Conservation (phyloP, 64 coral and sea anemone species). For the Montipora capricornis region DNA sequence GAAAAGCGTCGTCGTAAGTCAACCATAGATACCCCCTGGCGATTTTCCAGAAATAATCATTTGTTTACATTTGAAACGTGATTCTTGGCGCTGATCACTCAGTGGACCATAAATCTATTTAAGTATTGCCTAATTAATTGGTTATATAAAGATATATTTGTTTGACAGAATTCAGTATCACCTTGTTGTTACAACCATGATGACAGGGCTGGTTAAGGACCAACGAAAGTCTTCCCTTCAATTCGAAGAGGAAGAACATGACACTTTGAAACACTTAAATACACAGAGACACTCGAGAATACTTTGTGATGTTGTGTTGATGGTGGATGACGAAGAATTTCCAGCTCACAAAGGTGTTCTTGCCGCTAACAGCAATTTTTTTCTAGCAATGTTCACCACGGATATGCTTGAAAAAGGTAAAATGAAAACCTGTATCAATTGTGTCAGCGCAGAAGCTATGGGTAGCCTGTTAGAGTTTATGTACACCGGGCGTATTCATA, state of each 20-base stretch:
- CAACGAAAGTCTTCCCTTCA: not conserved
- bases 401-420: constrained; percentile 82
- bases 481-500: constrained; percentile 76
- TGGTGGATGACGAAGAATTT: constrained; percentile 62
- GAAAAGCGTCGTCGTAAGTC: too few relatives aligned
- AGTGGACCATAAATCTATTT: not conserved
- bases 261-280: constrained; percentile 60
- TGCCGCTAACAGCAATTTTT: constrained; percentile 85
- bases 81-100: not conserved
- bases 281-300: constrained; percentile 75
- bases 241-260: not conserved
- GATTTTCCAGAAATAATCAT: too few relatives aligned
- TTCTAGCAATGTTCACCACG: constrained; percentile 88
- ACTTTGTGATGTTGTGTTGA: constrained; percentile 76
- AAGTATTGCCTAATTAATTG: too few relatives aligned
- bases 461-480: constrained; percentile 76
- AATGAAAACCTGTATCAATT: constrained; percentile 30
- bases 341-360: constrained; percentile 85
- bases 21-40: too few relatives aligned
- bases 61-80: not conserved
- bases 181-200: not conserved
- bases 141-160: too few relatives aligned
- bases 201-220: not conserved
- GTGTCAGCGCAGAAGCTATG: constrained; percentile 60
- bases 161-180: not conserved